Evolutionary conservation across 2,113 vertebrate species (phyloP).

Genomic region (Clupea harengus): DNA sequence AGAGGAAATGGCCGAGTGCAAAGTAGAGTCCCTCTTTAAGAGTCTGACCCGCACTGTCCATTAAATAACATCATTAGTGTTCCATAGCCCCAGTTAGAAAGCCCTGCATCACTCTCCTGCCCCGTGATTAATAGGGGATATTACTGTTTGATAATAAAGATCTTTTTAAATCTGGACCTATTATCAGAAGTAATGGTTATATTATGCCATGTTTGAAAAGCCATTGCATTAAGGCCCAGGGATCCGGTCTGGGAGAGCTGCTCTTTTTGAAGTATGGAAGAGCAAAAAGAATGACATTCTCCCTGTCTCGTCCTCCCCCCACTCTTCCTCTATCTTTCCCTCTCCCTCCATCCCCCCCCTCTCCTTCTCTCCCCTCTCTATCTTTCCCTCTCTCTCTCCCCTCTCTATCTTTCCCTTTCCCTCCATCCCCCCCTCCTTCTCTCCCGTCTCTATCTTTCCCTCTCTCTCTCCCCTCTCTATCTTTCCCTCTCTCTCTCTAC

Average conservation of each 20-base stretch:
- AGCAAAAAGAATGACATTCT: constrained; percentile 42
- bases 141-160: constrained; percentile 54
- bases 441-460: background rate
- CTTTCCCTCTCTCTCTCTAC: constrained; percentile 12
- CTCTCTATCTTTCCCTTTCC: background rate
- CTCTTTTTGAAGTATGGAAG: constrained; percentile 45
- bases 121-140: constrained; percentile 47
- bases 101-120: constrained; percentile 41
- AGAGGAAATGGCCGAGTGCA: constrained; percentile 5
- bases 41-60: constrained; percentile 40
- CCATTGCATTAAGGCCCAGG: constrained; percentile 47
- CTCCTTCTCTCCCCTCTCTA: background rate
- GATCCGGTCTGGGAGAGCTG: constrained; percentile 25
- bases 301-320: constrained; percentile 36
- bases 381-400: background rate
- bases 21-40: constrained; percentile 35
- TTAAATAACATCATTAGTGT: constrained; percentile 55
- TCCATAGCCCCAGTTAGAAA: constrained; percentile 31
- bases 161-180: constrained; percentile 51
- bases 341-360: background rate
- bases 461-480: background rate
- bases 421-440: too few relatives aligned
- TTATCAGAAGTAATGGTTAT: constrained; percentile 56
- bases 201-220: constrained; percentile 57
- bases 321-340: too few relatives aligned